Percentiles rank a stretch among this genome's conserved stretches.
These are phyloP conservation scores for Cistogaster globosa DNA, from an alignment of 2,888 invertebrate species.

Conservation along the genomic window DNA sequence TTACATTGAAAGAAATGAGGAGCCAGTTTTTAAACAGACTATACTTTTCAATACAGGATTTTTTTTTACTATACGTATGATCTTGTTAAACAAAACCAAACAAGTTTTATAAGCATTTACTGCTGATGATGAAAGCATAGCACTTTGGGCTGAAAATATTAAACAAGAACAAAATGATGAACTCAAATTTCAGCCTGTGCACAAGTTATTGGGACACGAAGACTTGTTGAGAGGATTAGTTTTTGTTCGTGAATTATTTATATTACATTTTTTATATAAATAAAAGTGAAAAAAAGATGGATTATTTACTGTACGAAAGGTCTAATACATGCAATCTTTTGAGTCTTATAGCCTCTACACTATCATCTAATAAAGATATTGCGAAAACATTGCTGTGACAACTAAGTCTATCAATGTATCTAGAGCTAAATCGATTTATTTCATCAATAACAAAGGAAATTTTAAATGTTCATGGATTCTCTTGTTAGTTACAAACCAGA, in stretches of 20 bases:
- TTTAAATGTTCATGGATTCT: too few relatives aligned
- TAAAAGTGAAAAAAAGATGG: too few relatives aligned
- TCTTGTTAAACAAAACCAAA: slow-evolving; percentile 84
- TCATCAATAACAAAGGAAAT: too few relatives aligned
- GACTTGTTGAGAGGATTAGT: slow-evolving; percentile 96
- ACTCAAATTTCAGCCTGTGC: slow-evolving; percentile 75
- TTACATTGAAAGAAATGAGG: slow-evolving; percentile 75
- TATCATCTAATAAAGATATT: too few relatives aligned
- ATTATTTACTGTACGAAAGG: too few relatives aligned
- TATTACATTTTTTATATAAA: too few relatives aligned
- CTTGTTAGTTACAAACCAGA: too few relatives aligned
- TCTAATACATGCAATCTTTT: too few relatives aligned
- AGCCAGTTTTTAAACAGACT: slow-evolving; percentile 83
- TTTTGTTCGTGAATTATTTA: slow-evolving; percentile 85
- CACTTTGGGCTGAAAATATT: slow-evolving; percentile 84
- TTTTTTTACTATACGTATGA: slow-evolving; percentile 87
- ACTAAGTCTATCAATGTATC: too few relatives aligned
- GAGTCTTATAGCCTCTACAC: too few relatives aligned
- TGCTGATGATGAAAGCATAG: slow-evolving; percentile 90
- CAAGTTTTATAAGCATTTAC: slow-evolving; percentile 88
- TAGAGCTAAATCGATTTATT: too few relatives aligned
- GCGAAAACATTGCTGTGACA: too few relatives aligned
- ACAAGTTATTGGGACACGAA: slow-evolving; percentile 90
- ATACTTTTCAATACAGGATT: slow-evolving; percentile 86
- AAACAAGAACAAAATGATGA: slow-evolving; percentile 67